Base-by-base conservation (phyloP, 2,113 vertebrate genomes). In the Reinhardtius hippoglossoides region DNA sequence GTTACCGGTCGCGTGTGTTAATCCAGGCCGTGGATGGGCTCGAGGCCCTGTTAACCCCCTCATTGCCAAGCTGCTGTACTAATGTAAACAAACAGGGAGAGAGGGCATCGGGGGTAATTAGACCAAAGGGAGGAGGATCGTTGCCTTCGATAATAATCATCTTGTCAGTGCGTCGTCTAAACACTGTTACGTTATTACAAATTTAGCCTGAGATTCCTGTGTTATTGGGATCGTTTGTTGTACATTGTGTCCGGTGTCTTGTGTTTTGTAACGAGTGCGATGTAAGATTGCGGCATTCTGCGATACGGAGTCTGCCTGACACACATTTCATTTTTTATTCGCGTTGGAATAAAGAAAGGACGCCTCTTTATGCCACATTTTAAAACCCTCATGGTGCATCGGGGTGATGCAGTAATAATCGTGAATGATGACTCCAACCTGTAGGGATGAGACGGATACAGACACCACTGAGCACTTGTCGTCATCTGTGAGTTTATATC, bases 21-120 rank as follows among this genome's bases (percentile, higher is more conserved):
- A 88, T 88, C 88, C 74, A 93, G 84, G 72, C 89, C 94, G 94
- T 60, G 94, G 94, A 89, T 91, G 83, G 70, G 40, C 52, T 67
- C 2, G 57, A 92, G 95, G 94, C 95, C 94, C 91, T 82, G 81
- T 92, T 94, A 95, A 94, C 92, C 81, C 91, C 26, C 89, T 86
- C 86, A 15, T 21, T 48, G 9, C 93, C 87, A 35, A 70, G 78
- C 74, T 67, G 84, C 82, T 90, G 84, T 60, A 78, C 74, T 86
- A 91, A 95, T 94, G 93, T 95, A 95, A 95, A 95, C 94, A 95
- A 94, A 94, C 92, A 89, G 77, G 68, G 78, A 84, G 76, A 88
- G 85, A 89, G 88, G 86, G 89, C 85, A 89, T 83, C 83, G 62
- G 91, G 92, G 88, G 88, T 89, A 92, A 91, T 91, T 88, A 87